A percentile compares a stretch with the other conserved stretches of the same genome.
These are phyloP conservation scores for Amphiduros pacificus DNA, from an alignment of 2,888 invertebrate genomes.

Conservation along the genomic window DNA sequence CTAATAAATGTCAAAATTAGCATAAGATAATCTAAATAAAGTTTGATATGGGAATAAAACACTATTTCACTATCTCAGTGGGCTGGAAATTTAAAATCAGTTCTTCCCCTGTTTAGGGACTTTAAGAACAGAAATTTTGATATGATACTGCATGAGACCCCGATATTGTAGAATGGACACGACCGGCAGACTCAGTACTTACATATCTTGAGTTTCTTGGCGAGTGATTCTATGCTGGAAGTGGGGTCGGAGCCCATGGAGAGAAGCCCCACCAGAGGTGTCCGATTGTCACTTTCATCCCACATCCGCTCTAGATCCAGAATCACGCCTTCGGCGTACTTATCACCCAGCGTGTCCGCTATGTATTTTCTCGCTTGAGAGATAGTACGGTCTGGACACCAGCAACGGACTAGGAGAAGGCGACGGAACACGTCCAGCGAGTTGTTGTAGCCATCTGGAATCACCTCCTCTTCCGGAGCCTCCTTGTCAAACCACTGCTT, in stretches of 20 bases:
- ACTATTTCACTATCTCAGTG: too few relatives aligned
- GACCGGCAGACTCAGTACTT: background rate
- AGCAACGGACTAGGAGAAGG: slow-evolving; percentile 56
- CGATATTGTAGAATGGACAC: too few relatives aligned
- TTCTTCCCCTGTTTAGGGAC: too few relatives aligned
- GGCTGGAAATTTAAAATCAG: too few relatives aligned
- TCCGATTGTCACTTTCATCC: slow-evolving; percentile 52
- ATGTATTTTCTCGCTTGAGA: slow-evolving; percentile 57
- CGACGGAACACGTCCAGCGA: slow-evolving; percentile 58
- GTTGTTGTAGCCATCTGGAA: slow-evolving; percentile 59
- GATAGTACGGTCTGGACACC: slow-evolving; percentile 60
- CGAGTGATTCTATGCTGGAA: slow-evolving; percentile 55
- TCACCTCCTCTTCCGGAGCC: slow-evolving; percentile 57
- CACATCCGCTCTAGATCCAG: slow-evolving; percentile 59
- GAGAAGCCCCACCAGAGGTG: slow-evolving; percentile 57
- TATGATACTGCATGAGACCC: too few relatives aligned
- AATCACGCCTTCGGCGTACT: slow-evolving; percentile 58
- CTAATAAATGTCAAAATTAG: too few relatives aligned
- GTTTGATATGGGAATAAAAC: too few relatives aligned
- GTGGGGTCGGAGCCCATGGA: slow-evolving; percentile 61
- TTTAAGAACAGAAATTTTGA: too few relatives aligned
- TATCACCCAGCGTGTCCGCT: slow-evolving; percentile 54
- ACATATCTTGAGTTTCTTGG: slow-evolving; percentile 58
- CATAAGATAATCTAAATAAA: too few relatives aligned
- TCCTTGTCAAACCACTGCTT: slow-evolving; percentile 60